Conservation (phyloP, 2,113 vertebrate genomes). For the Pelusios castaneus region DNA sequence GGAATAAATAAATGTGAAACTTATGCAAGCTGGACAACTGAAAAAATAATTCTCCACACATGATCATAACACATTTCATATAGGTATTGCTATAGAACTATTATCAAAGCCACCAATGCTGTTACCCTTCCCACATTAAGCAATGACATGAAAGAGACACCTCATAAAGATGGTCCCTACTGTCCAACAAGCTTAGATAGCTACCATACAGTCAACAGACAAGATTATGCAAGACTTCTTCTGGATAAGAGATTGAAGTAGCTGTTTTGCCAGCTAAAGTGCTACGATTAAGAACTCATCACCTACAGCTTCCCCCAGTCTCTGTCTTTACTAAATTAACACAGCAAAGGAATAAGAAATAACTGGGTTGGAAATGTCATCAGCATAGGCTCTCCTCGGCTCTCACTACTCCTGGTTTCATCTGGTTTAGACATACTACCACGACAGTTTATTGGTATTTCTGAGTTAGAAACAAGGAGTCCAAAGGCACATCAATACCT, state of each 20-base stretch:
- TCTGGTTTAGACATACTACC: neutral
- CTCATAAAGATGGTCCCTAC: neutral
- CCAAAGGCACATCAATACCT: neutral
- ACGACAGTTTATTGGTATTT: neutral
- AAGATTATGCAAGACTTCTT: neutral
- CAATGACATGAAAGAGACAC: neutral
- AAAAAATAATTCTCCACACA: accelerated
- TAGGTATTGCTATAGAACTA: no score
- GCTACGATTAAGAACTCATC: neutral
- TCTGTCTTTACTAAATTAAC: neutral
- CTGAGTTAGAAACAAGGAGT: neutral
- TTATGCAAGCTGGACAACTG: neutral
- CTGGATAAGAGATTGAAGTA: neutral
- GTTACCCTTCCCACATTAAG: neutral
- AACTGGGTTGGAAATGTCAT: neutral
- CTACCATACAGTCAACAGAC: neutral
- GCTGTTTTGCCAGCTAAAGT: neutral
- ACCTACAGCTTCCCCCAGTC: neutral
- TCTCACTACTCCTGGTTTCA: neutral
- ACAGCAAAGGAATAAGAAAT: neutral
- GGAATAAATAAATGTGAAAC: neutral
- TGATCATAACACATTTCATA: neutral
- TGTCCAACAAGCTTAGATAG: neutral
- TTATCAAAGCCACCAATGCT: neutral
- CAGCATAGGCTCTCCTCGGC: neutral